These are phyloP conservation scores for Bradypodion ventrale DNA, from an alignment of 2,797 vertebrate genomes.

Conservation along the genomic window DNA sequence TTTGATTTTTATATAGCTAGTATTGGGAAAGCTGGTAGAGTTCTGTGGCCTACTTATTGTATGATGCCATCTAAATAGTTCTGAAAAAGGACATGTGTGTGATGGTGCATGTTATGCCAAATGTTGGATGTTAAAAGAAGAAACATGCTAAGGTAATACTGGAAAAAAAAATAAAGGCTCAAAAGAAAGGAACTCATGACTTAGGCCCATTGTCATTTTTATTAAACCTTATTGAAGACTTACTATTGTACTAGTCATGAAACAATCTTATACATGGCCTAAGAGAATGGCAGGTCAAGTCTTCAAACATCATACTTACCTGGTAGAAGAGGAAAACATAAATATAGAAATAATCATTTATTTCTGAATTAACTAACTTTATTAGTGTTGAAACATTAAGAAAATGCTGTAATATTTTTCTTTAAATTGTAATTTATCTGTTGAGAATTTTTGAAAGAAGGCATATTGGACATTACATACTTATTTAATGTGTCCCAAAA, in stretches of 20 bases:
- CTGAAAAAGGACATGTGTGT: too few relatives aligned
- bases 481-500: not conserved
- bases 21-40: not conserved
- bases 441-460: not conserved
- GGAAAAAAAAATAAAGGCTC: not conserved
- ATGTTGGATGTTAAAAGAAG: not conserved
- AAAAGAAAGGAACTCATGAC: not conserved
- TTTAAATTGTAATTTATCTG: not conserved
- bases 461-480: not conserved
- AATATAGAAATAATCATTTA: not conserved
- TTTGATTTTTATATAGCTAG: slow-evolving; percentile 30
- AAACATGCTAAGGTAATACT: not conserved
- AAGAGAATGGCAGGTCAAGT: not conserved
- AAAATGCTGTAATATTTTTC: not conserved
- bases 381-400: not conserved
- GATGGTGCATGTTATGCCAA: not conserved
- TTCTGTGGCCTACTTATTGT: not conserved
- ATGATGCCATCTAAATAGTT: not conserved
- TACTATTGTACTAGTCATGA: not conserved
- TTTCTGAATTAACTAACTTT: not conserved
- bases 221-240: not conserved
- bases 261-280: not conserved
- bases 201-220: not conserved
- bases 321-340: not conserved
- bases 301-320: not conserved